A percentile compares a stretch with the other conserved stretches of the same genome.
These are phyloP conservation scores for Parapristionchus giblindavisi DNA, from an alignment of 2,888 invertebrate genomes.

Conservation along the genomic window DNA sequence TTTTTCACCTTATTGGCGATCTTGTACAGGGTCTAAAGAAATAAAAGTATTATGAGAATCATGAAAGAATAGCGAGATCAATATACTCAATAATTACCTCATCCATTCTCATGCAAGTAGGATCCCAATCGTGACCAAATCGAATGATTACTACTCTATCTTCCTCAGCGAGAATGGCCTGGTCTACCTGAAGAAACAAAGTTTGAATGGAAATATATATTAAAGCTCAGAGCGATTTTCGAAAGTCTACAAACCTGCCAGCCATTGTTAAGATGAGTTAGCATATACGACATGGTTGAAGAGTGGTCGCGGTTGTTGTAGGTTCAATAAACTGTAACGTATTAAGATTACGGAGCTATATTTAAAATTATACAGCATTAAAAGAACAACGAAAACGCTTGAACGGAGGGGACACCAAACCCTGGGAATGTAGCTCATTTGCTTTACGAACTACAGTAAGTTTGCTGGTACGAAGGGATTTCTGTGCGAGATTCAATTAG, in stretches of 20 bases:
- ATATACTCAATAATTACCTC: conserved; percentile 77
- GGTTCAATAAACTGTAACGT: not conserved
- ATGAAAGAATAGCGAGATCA: not conserved
- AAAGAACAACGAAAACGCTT: not conserved
- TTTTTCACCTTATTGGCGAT: conserved; percentile 98
- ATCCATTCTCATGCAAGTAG: conserved; percentile 99
- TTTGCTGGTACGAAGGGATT: not conserved
- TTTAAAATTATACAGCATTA: not conserved
- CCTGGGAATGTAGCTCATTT: too few species aligned
- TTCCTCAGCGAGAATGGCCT: conserved; percentile 97
- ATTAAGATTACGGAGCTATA: not conserved
- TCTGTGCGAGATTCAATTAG: not conserved
- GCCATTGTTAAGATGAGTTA: conserved; percentile 98
- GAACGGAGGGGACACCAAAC: not conserved
- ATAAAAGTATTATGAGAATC: not conserved
- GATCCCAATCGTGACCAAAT: conserved; percentile 99
- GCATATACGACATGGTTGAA: conserved; percentile 92
- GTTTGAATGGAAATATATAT: not conserved
- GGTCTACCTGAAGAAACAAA: conserved; percentile 79
- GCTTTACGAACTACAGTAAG: not conserved
- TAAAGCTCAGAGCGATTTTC: not conserved
- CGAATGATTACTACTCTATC: conserved; percentile 96
- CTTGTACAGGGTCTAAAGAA: conserved; percentile 78
- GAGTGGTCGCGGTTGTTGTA: not conserved
- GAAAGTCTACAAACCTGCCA: conserved; percentile 79